A percentile compares a stretch with the other conserved stretches of the same genome.
Evolutionary conservation across 2,797 vertebrate species (phyloP).

Genomic region (Lithobates sylvaticus): DNA sequence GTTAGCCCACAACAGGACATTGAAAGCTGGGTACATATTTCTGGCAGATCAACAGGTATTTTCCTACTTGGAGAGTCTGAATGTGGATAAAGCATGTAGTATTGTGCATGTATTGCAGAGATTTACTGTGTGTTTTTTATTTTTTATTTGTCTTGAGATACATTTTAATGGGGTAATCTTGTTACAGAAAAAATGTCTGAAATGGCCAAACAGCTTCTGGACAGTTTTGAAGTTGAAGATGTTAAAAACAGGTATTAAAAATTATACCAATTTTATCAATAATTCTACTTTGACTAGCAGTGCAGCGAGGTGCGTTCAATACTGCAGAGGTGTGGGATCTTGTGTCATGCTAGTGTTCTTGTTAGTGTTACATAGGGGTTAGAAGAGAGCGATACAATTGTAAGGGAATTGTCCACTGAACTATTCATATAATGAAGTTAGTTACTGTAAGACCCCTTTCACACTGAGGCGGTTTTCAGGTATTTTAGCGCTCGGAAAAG

Average conservation of each 20-base stretch:
- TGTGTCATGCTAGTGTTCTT: neutral
- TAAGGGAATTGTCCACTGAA: neutral
- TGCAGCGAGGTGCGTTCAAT: neutral
- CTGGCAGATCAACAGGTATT: too few species aligned
- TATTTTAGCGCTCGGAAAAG: too few species aligned
- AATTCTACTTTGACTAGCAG: neutral
- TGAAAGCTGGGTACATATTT: too few species aligned
- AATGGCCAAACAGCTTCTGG: slow-evolving; percentile 85
- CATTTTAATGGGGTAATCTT: neutral
- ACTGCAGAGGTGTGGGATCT: neutral
- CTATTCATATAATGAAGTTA: too few species aligned
- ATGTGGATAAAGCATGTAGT: neutral
- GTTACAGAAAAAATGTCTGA: slow-evolving; percentile 86
- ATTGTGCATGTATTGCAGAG: neutral
- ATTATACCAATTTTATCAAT: neutral
- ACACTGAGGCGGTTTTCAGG: too few species aligned
- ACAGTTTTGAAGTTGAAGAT: slow-evolving; percentile 84
- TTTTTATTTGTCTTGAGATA: neutral
- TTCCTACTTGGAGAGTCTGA: too few species aligned
- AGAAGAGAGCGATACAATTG: too few species aligned
- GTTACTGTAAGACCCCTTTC: too few species aligned
- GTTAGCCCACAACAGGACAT: too few species aligned
- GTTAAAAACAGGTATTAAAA: slow-evolving; percentile 83
- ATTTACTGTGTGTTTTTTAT: neutral
- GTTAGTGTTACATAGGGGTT: too few species aligned